Conservation (phyloP, 2,888 invertebrate species). For the Trissolcus japonicus region DNA sequence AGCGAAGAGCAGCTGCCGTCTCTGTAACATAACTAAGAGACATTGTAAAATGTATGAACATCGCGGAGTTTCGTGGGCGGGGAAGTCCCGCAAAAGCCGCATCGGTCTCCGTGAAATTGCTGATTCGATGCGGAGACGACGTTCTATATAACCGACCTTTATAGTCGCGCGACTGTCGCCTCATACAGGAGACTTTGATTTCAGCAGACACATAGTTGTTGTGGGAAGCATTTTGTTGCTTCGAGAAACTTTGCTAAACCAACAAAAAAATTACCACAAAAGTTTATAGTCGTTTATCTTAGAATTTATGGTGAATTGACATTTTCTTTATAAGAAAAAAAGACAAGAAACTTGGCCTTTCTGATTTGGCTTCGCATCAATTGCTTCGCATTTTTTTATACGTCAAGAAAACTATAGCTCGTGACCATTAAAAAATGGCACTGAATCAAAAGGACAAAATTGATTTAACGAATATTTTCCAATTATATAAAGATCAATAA, state of each 20-base stretch:
- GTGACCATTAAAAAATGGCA: background rate
- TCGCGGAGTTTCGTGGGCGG: constrained; percentile 71
- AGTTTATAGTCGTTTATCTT: background rate
- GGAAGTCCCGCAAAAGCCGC: constrained; percentile 74
- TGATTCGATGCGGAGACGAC: constrained; percentile 73
- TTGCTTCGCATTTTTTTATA: too few species aligned
- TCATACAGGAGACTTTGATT: constrained; percentile 55
- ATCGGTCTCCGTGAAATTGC: constrained; percentile 75
- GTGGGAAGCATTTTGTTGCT: constrained; percentile 46
- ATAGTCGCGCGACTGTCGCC: constrained; percentile 68
- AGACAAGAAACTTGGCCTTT: too few species aligned
- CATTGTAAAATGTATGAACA: constrained; percentile 71
- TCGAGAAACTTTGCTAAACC: constrained; percentile 41
- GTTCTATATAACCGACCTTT: constrained; percentile 66
- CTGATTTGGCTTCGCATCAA: too few species aligned
- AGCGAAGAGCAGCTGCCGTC: constrained; percentile 61
- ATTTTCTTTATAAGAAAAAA: too few species aligned
- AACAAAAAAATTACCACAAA: constrained; percentile 30
- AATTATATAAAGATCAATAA: constrained; percentile 15
- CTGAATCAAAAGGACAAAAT: constrained; percentile 20
- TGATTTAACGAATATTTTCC: constrained; percentile 40
- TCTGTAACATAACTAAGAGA: constrained; percentile 71
- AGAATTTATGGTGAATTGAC: too few species aligned
- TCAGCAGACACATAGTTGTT: constrained; percentile 64
- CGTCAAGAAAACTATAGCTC: too few species aligned